A percentile compares a stretch with the other conserved stretches of the same genome.
These are phyloP conservation scores for Aphelinus atriplicis DNA, from an alignment of 1,140 invertebrate genomes.

Conservation along the genomic window DNA sequence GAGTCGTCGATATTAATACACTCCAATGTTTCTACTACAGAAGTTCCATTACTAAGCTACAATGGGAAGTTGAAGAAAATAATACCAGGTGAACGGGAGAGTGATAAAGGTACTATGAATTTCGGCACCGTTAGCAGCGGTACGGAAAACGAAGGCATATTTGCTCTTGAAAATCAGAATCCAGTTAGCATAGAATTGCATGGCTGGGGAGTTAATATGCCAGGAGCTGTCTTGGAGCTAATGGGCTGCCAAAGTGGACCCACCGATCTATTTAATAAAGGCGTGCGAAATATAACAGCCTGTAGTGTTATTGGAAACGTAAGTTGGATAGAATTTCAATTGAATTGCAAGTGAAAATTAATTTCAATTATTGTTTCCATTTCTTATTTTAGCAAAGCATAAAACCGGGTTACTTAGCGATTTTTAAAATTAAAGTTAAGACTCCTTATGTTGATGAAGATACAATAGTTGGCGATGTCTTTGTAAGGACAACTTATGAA, in stretches of 20 bases:
- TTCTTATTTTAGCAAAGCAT: slow-evolving; percentile 63
- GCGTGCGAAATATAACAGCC: slow-evolving; percentile 59
- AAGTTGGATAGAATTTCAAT: slow-evolving; percentile 33
- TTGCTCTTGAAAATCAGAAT: slow-evolving; percentile 81
- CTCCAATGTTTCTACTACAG: slow-evolving; percentile 79
- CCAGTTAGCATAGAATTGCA: slow-evolving; percentile 77
- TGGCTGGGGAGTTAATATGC: slow-evolving; percentile 75
- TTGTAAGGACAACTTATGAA: slow-evolving; percentile 81
- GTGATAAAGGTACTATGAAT: slow-evolving; percentile 73
- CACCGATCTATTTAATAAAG: slow-evolving; percentile 58
- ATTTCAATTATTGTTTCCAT: slow-evolving; percentile 13
- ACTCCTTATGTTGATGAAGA: slow-evolving; percentile 76
- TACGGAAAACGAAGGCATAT: slow-evolving; percentile 74
- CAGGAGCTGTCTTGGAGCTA: slow-evolving; percentile 74
- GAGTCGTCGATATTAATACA: slow-evolving; percentile 74
- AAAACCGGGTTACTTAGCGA: slow-evolving; percentile 75
- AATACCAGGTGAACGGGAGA: slow-evolving; percentile 64
- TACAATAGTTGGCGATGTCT: slow-evolving; percentile 75
- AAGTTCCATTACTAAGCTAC: slow-evolving; percentile 79
- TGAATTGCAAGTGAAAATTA: not conserved
- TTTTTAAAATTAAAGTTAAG: slow-evolving; percentile 78
- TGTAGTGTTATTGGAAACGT: slow-evolving; percentile 61
- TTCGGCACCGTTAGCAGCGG: slow-evolving; percentile 80
- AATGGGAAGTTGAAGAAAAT: slow-evolving; percentile 75
- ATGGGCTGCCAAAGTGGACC: slow-evolving; percentile 75